Base-by-base conservation (phyloP, 92 coral and sea anemone genomes). In the Zoanthus sansibaricus region DNA sequence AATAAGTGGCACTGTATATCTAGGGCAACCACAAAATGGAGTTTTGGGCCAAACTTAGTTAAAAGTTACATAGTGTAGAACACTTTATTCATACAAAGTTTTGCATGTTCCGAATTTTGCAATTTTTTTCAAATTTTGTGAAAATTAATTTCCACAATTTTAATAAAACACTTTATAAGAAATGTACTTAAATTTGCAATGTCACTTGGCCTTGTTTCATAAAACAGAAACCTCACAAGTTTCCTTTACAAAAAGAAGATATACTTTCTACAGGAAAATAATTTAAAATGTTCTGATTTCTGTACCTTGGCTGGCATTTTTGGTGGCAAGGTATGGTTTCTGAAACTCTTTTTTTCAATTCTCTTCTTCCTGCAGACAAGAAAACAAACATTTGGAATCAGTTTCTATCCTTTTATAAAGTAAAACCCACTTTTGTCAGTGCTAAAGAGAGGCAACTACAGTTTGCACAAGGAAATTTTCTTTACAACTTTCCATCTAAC, bases 291-390 rank as follows among this genome's bases (percentile, higher is more conserved):
- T 71, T 71, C 32, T 71, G 75, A 71, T 71, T 71, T 71, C 75
- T 71, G 75, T 71, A 71, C 18, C 75, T 71, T 71, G 75, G 75
- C 75, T 71, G 75, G 75, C 75, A 71, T 71, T 71, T 25, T 32
- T 32, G 78, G 55, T 45, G 78, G 55, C 78, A 74, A 74, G 78
- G 78, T 74, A 74, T 21, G 20, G 10, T 74, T 47, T 74, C 20
- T 74, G 78, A 18, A 74, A 74, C 58, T 74, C 58, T 46, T 74
- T 46, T 16, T 45, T 74, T 9, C 48, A 9, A 9, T 74, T 74
- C 58, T 74, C 58, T 74, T 74, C 78, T 74, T 74, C 78, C 78
- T 74, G 78, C 59, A 74, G 78, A 42, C 78, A 74, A 74, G 59
- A 74, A 74, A 74, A 74, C 78, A 37, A 74, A 46, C 11, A 74